phyloP scores from a whole-genome alignment of 2,797 vertebrate genomes.

The Rhyacichthys aspro region DNA sequence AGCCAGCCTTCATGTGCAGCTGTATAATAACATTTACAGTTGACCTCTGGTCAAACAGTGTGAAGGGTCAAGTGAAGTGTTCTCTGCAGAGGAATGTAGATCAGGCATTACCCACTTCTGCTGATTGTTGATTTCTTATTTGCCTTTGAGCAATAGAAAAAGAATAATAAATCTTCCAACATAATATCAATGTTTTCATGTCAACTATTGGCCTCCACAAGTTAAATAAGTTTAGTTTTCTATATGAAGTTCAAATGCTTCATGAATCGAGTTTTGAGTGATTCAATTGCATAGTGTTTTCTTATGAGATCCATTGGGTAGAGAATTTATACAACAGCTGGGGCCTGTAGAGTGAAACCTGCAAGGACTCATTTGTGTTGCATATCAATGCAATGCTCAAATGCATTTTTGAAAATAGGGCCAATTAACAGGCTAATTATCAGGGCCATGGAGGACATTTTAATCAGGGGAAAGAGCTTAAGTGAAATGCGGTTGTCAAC shows the following conservation, averaged over 20 bases:
- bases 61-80: constrained; percentile 8
- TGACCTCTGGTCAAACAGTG: constrained; percentile 21
- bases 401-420: constrained; percentile 70
- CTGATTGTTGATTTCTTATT: constrained; percentile 8
- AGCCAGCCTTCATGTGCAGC: too few species aligned
- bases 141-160: neutral
- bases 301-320: constrained; percentile 42
- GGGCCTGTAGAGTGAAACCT: constrained; percentile 63
- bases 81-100: constrained; percentile 3
- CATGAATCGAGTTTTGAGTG: constrained; percentile 35
- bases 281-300: constrained; percentile 54
- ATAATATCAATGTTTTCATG: neutral
- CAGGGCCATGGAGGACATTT: constrained; percentile 67
- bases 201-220: neutral
- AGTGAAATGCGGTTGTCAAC: constrained; percentile 62
- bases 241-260: constrained; percentile 21
- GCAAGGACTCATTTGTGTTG: constrained; percentile 74
- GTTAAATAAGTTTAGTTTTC: constrained; percentile 18
- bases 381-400: constrained; percentile 77
- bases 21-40: constrained; percentile 30
- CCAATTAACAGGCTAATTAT: constrained; percentile 81
- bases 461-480: constrained; percentile 69
- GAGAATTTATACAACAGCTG: constrained; percentile 65
- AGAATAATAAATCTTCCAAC: neutral
- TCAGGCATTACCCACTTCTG: constrained; percentile 12